Conservation (phyloP, 1,140 invertebrate species). For the Caenorhabditis elegans region DNA sequence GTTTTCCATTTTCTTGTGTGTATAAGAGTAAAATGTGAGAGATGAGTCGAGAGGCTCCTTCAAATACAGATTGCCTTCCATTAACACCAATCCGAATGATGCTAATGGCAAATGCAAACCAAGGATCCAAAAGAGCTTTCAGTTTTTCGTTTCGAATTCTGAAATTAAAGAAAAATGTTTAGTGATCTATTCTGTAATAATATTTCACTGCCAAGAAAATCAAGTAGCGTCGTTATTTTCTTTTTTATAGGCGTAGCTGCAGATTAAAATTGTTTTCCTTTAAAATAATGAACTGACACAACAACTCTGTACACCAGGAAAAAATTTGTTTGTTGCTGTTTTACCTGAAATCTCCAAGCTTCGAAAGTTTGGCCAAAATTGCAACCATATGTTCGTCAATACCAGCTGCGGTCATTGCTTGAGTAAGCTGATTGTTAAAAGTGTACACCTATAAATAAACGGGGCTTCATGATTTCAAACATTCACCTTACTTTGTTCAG, state of each 20-base stretch:
- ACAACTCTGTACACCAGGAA: too few relatives aligned
- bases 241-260: too few relatives aligned
- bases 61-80: neutral
- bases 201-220: too few relatives aligned
- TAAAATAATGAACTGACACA: neutral
- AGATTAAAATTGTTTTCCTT: too few relatives aligned
- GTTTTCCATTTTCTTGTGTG: conserved; percentile 16
- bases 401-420: conserved; percentile 6
- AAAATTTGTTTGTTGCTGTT: too few relatives aligned
- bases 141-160: conserved; percentile 6
- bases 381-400: neutral
- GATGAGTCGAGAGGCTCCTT: neutral
- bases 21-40: neutral
- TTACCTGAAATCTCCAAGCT: neutral
- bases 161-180: neutral
- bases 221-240: too few relatives aligned
- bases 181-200: too few relatives aligned
- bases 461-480: neutral
- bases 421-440: conserved; percentile 10
- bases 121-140: neutral
- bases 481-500: neutral
- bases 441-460: neutral
- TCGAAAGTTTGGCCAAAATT: neutral
- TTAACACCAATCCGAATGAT: neutral
- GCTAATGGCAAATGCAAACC: conserved; percentile 11